A percentile compares a stretch with the other conserved stretches of the same genome.
phyloP scores from a whole-genome alignment of 2,113 vertebrate genomes.

The Etia nguti region DNA sequence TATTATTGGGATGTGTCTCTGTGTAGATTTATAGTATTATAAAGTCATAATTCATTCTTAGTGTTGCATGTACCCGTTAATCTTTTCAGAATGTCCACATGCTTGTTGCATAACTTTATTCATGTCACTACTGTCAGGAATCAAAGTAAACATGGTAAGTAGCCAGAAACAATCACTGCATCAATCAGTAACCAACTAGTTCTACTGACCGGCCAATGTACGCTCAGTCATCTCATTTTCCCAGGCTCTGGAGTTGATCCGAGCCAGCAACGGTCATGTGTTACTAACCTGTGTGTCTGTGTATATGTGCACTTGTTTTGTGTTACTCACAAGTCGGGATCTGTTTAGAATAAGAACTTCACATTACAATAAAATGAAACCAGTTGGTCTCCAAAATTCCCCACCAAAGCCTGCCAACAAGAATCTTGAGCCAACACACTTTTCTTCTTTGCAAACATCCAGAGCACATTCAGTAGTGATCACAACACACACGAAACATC shows the following conservation, averaged over 20 bases:
- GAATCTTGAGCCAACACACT: background rate
- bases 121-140: background rate
- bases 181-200: background rate
- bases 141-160: background rate
- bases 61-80: background rate
- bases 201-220: background rate
- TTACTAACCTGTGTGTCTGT: background rate
- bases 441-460: background rate
- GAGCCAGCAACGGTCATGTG: background rate
- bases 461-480: background rate
- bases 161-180: background rate
- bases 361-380: background rate
- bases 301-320: background rate
- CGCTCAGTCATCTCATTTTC: background rate
- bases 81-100: background rate
- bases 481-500: background rate
- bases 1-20: background rate
- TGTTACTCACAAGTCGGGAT: background rate
- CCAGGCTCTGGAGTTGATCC: background rate
- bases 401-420: slow-evolving; percentile 15
- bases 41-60: background rate
- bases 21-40: background rate
- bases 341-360: background rate
- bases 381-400: slow-evolving; percentile 31
- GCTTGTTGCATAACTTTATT: background rate